A percentile compares a stretch with the other conserved stretches of the same genome.
These are phyloP conservation scores for Eupithecia subfuscata DNA, from an alignment of 2,888 invertebrate species.

Conservation along the genomic window DNA sequence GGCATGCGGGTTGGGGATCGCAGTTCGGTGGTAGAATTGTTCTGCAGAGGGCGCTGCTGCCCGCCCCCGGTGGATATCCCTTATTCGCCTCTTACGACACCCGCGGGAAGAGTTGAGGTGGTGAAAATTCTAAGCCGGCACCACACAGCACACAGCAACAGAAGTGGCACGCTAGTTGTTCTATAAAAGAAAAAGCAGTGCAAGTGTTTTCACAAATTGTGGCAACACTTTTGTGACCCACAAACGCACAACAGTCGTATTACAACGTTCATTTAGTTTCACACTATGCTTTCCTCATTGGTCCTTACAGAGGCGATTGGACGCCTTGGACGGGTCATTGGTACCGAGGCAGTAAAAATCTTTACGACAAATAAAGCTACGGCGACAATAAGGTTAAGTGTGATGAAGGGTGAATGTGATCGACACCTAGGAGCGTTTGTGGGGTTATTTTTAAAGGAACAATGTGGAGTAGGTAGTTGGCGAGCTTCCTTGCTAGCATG, in stretches of 20 bases:
- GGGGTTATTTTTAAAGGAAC: conserved; percentile 27
- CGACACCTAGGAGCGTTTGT: conserved; percentile 46
- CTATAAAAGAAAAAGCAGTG: background rate
- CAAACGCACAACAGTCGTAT: background rate
- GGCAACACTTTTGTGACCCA: background rate
- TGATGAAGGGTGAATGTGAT: conserved; percentile 63
- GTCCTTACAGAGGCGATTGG: conserved; percentile 68
- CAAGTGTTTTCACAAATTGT: background rate
- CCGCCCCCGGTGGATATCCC: too few relatives aligned
- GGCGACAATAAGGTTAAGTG: conserved; percentile 70
- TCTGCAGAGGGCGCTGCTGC: too few relatives aligned
- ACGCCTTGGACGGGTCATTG: conserved; percentile 57
- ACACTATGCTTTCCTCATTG: conserved; percentile 47
- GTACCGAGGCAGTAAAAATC: conserved; percentile 74
- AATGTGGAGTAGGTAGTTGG: background rate
- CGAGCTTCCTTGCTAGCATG: too few relatives aligned
- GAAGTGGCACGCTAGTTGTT: too few relatives aligned
- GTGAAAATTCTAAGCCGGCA: too few relatives aligned
- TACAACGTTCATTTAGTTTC: background rate
- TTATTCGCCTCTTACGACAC: too few relatives aligned
- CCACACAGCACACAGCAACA: too few relatives aligned
- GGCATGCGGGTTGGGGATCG: too few relatives aligned
- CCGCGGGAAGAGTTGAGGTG: too few relatives aligned
- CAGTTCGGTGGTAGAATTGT: too few relatives aligned
- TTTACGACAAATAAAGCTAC: conserved; percentile 77